Base-by-base conservation (phyloP, 1,140 invertebrate genomes). In the Capitella teleta region DNA sequence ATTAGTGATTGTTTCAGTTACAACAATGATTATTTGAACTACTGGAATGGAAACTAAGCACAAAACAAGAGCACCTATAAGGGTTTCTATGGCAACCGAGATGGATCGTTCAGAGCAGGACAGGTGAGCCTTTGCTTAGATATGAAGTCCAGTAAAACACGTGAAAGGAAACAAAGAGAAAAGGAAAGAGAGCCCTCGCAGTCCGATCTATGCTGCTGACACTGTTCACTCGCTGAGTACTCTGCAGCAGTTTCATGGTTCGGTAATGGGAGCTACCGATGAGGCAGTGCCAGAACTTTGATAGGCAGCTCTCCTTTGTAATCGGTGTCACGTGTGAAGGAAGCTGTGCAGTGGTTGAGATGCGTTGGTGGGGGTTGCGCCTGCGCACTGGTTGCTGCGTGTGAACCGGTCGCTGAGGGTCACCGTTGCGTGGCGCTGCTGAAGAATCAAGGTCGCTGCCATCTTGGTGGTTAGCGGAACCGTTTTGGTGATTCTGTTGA, bases 101-200 rank as follows among this genome's bases (percentile, higher is more conserved):
- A n/a, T n/a, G n/a, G n/a, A n/a, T n/a, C n/a, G n/a, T n/a, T n/a
- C n/a, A n/a, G n/a, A n/a, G n/a, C n/a, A n/a, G n/a, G n/a, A n/a
- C n/a, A n/a, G n/a, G n/a, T n/a, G n/a, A n/a, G n/a, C n/a, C n/a
- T n/a, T n/a, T n/a, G n/a, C n/a, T n/a, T n/a, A 45, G 28, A 24
- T 87, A 89, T 28, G 81, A 74, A 51, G 87, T 72, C 88, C 88
- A 94, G 68, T 93, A 94, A 61, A 82, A 80, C 21, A 92, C 63
- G 62, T 92, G 92, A 34, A 93, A 81, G 0, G 87, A 66, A 0
- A 80, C 78, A 62, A 92, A 93, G 1, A 85, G 86, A 2, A 84
- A 78, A 2, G 90, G 90, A 66, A 95, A 95, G 18, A 89, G 67
- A 43, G 92, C 73, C 25, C 89, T 76, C 0, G 89, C 85, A 0